Percentiles rank a stretch among this genome's conserved stretches.
Conservation (phyloP, 1,140 invertebrate genomes). For the Sarcophaga bullata region DNA sequence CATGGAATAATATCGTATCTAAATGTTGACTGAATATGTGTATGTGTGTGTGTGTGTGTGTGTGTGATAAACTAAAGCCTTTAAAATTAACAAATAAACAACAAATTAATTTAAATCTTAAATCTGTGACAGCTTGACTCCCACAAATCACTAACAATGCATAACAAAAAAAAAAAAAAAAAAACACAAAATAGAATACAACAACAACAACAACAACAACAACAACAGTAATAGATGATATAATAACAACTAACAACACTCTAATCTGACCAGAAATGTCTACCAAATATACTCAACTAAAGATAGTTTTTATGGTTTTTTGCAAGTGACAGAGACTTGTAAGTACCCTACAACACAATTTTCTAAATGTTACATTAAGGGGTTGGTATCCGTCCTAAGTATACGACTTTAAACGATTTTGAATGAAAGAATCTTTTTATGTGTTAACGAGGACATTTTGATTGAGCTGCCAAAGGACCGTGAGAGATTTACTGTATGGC, state of each 20-base stretch:
- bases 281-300: background rate
- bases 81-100: conserved; percentile 27
- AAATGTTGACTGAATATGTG: background rate
- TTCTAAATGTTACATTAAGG: too few species aligned
- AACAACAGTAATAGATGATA: too few species aligned
- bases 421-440: too few species aligned
- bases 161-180: too few species aligned
- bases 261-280: background rate
- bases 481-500: too few species aligned
- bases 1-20: background rate
- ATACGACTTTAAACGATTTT: too few species aligned
- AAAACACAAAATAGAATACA: too few species aligned
- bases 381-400: too few species aligned
- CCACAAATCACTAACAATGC: background rate
- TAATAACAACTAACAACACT: background rate
- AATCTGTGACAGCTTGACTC: conserved; percentile 17
- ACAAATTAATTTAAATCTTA: conserved; percentile 24
- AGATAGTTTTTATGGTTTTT: background rate
- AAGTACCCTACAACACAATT: background rate
- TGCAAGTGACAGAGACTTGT: background rate
- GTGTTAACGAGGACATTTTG: too few species aligned
- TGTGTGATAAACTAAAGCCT: background rate
- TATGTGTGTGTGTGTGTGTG: too few species aligned
- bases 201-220: too few species aligned
- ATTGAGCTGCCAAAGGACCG: too few species aligned